Conservation (phyloP, 2,888 invertebrate genomes). For the Saturnia pavonia region DNA sequence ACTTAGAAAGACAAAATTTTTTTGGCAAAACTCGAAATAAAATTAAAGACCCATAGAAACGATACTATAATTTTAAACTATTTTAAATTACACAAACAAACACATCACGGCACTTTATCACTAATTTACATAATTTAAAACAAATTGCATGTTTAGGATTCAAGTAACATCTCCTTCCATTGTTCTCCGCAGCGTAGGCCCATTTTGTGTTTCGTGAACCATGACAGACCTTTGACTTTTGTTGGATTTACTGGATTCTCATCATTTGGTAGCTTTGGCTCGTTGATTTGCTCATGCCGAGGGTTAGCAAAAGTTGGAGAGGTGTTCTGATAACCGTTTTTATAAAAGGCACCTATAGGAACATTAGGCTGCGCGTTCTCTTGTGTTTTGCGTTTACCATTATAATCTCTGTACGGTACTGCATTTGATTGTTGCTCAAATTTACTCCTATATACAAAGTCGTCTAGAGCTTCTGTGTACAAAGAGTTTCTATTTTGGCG, state of each 20-base stretch:
- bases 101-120: constrained; percentile 22
- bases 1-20: background rate
- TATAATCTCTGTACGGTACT: background rate
- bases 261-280: background rate
- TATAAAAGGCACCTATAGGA: background rate
- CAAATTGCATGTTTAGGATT: constrained; percentile 37
- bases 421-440: background rate
- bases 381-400: background rate
- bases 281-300: background rate
- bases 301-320: background rate
- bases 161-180: constrained; percentile 56
- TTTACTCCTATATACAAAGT: background rate
- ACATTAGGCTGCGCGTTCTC: background rate
- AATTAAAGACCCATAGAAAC: constrained; percentile 19
- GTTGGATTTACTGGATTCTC: background rate
- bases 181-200: constrained; percentile 49
- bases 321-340: background rate
- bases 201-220: constrained; percentile 56
- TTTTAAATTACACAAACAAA: constrained; percentile 30
- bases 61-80: constrained; percentile 35
- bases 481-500: background rate
- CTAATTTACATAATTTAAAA: constrained; percentile 23
- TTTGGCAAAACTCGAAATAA: background rate
- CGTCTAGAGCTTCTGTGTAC: background rate
- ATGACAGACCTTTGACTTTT: constrained; percentile 42